Percentiles rank a stretch among this genome's conserved stretches.
These are phyloP conservation scores for zebrafish (Danio rerio) DNA, from an alignment of 2,113 vertebrate species.

Conservation along the genomic window DNA sequence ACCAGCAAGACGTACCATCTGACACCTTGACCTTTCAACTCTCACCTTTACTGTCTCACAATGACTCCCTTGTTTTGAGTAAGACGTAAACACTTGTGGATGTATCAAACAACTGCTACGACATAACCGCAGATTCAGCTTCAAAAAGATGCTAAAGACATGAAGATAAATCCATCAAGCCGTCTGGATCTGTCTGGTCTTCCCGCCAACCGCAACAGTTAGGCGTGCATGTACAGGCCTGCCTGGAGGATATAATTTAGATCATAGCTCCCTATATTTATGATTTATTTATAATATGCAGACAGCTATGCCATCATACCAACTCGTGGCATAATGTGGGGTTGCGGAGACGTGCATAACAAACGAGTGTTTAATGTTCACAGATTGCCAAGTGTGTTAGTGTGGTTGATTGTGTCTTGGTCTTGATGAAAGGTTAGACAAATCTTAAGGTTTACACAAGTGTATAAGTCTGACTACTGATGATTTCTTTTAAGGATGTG, in stretches of 20 bases:
- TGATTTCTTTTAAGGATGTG: not conserved
- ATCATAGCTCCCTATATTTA: slow-evolving; percentile 71
- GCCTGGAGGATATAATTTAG: slow-evolving; percentile 68
- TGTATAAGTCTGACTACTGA: not conserved
- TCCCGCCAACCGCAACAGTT: slow-evolving; percentile 58
- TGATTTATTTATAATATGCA: slow-evolving; percentile 75
- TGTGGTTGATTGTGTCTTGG: slow-evolving; percentile 3
- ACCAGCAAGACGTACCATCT: slow-evolving; percentile 74
- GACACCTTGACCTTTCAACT: slow-evolving; percentile 74
- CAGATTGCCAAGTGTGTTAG: slow-evolving; percentile 29
- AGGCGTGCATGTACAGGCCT: slow-evolving; percentile 47
- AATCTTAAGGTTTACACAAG: not conserved
- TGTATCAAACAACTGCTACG: not conserved
- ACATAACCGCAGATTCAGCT: not conserved
- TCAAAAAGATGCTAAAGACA: slow-evolving; percentile 12
- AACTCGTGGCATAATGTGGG: slow-evolving; percentile 40
- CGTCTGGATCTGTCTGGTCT: slow-evolving; percentile 16
- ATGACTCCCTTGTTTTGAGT: slow-evolving; percentile 59
- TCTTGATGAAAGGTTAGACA: slow-evolving; percentile 12
- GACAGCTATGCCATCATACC: slow-evolving; percentile 66
- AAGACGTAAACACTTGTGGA: not conserved
- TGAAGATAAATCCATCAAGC: slow-evolving; percentile 4
- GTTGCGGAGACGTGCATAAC: slow-evolving; percentile 37
- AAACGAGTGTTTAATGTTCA: slow-evolving; percentile 39
- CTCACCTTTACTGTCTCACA: slow-evolving; percentile 67